Conservation (phyloP, 2,888 invertebrate species). For the Choristoneura rosaceana region DNA sequence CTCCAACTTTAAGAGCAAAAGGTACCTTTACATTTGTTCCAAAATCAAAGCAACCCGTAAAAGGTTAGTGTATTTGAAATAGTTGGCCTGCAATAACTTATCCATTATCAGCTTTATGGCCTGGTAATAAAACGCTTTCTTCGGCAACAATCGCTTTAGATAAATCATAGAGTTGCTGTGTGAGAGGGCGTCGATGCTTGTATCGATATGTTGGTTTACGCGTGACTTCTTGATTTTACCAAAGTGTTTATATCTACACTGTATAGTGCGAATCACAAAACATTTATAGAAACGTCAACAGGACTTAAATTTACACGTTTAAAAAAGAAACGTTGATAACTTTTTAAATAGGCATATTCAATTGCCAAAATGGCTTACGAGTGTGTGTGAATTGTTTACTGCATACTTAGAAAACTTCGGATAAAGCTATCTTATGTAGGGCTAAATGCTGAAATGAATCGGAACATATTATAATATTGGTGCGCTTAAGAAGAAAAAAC, state of each 20-base stretch:
- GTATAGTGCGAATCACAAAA: not conserved
- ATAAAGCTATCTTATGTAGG: too few species aligned
- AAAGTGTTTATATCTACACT: too few species aligned
- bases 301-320: too few species aligned
- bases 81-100: conserved; percentile 36
- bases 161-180: conserved; percentile 36
- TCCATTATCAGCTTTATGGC: conserved; percentile 41
- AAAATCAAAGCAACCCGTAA: conserved; percentile 26
- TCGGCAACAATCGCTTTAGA: conserved; percentile 36
- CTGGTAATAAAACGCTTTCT: conserved; percentile 41
- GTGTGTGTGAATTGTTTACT: too few species aligned
- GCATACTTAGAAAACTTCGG: too few species aligned
- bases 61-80: conserved; percentile 37
- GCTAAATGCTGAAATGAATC: too few species aligned
- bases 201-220: conserved; percentile 34
- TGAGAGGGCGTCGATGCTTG: conserved; percentile 9
- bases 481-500: too few species aligned
- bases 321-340: too few species aligned
- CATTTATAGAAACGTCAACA: too few species aligned
- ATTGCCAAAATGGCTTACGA: too few species aligned
- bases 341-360: too few species aligned
- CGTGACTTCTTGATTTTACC: conserved; percentile 13
- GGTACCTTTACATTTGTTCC: conserved; percentile 25
- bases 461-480: too few species aligned
- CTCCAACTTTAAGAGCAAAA: conserved; percentile 3